These are phyloP conservation scores for Hesperophylax magnus DNA, from an alignment of 1,140 invertebrate genomes.

Conservation along the genomic window DNA sequence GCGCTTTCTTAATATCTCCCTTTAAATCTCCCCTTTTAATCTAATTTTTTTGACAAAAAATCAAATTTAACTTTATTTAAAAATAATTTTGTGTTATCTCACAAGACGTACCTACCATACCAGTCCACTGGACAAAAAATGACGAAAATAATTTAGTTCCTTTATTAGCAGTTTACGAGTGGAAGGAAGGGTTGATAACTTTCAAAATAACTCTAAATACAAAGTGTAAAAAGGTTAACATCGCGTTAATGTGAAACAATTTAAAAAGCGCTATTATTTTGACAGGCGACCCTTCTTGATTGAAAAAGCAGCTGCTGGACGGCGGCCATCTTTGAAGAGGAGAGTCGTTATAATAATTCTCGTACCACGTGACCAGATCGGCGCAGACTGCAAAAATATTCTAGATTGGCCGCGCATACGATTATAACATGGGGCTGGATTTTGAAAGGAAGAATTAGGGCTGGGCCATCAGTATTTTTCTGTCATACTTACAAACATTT, in stretches of 20 bases:
- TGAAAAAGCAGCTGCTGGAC: conserved; percentile 12
- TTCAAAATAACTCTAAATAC: too few species aligned
- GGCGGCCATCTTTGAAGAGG: conserved; percentile 32
- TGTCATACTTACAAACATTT: neutral
- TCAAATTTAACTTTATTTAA: too few species aligned
- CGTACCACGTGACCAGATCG: conserved; percentile 10
- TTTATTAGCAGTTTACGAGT: too few species aligned
- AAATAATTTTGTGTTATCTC: too few species aligned
- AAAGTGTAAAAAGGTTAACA: too few species aligned
- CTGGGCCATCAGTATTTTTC: neutral
- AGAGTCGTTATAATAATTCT: conserved; percentile 14
- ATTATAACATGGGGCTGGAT: neutral
- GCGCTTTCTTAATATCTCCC: too few species aligned
- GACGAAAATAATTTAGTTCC: too few species aligned
- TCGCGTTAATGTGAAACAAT: neutral
- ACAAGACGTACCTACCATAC: neutral
- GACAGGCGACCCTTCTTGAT: conserved; percentile 21
- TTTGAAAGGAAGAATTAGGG: neutral
- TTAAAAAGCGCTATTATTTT: conserved; percentile 15
- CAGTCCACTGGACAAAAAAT: too few species aligned
- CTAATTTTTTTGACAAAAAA: too few species aligned
- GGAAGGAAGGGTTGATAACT: too few species aligned
- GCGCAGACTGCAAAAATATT: conserved; percentile 22
- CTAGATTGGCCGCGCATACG: neutral
- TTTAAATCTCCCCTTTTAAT: too few species aligned